Evolutionary conservation across 2,888 invertebrate genomes (phyloP).

Genomic region (Anticlea derivata): DNA sequence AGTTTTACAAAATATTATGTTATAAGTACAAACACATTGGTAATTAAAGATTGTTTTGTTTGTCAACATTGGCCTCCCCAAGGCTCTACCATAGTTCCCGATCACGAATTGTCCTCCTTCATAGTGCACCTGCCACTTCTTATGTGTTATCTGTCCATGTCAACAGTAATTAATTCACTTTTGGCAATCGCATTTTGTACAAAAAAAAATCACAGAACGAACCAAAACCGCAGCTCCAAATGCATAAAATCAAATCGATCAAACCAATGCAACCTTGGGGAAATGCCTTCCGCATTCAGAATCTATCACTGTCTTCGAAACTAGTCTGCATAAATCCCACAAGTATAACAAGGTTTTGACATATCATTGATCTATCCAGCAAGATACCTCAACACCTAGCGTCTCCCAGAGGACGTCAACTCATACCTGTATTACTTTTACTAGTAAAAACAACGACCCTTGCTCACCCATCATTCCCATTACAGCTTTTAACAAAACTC

Average conservation of each 20-base stretch:
- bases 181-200: background rate
- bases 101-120: no score
- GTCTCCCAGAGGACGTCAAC: slow-evolving; percentile 57
- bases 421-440: slow-evolving; percentile 51
- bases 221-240: slow-evolving; percentile 13
- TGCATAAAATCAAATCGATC: slow-evolving; percentile 32
- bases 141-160: no score
- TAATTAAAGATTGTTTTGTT: no score
- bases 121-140: no score
- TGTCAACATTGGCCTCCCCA: no score
- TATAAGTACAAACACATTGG: no score
- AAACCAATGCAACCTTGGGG: slow-evolving; percentile 45
- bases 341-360: slow-evolving; percentile 79
- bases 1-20: no score
- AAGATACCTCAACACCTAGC: slow-evolving; percentile 73
- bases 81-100: no score
- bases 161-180: no score
- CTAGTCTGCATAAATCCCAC: slow-evolving; percentile 70
- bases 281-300: slow-evolving; percentile 49
- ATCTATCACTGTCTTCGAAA: slow-evolving; percentile 75
- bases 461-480: slow-evolving; percentile 21
- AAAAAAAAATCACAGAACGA: background rate
- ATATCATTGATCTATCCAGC: slow-evolving; percentile 78
- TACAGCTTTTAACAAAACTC: slow-evolving; percentile 15
- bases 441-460: slow-evolving; percentile 23